Conservation (phyloP, 1,140 invertebrate genomes). For the Euschistus heros region DNA sequence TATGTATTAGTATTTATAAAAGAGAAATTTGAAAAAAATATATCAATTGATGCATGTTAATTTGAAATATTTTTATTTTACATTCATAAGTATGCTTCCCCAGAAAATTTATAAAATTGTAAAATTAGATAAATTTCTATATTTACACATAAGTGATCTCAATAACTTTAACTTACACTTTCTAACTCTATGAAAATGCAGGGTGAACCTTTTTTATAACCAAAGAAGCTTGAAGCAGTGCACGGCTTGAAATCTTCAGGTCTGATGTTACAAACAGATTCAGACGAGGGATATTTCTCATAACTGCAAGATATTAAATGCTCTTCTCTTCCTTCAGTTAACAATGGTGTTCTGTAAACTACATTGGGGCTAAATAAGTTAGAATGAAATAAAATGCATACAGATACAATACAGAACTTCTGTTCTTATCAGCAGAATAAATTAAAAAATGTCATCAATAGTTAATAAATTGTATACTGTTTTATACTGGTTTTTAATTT, state of each 20-base stretch:
- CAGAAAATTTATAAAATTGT: too few relatives aligned
- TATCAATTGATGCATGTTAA: too few relatives aligned
- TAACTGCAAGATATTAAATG: constrained; percentile 56
- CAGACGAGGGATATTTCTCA: constrained; percentile 40
- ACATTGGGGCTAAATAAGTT: not conserved
- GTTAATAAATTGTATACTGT: not conserved
- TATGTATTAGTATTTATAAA: too few relatives aligned
- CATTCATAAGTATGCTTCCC: too few relatives aligned
- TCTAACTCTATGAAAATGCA: constrained; percentile 79
- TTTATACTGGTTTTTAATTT: not conserved
- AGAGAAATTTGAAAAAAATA: too few relatives aligned
- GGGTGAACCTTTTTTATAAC: constrained; percentile 56
- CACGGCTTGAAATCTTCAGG: constrained; percentile 48
- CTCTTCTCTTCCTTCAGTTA: constrained; percentile 40
- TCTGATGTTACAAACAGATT: constrained; percentile 52
- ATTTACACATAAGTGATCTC: too few relatives aligned
- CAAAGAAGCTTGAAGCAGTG: constrained; percentile 49
- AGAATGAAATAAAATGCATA: too few relatives aligned
- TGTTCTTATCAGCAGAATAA: not conserved
- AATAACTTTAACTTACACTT: constrained; percentile 42
- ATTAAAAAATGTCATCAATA: not conserved
- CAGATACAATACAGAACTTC: not conserved
- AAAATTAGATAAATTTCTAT: too few relatives aligned
- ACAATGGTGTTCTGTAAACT: constrained; percentile 22
- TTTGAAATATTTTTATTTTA: too few relatives aligned